These are phyloP conservation scores for Aricia agestis DNA, from an alignment of 1,140 invertebrate genomes.

Conservation along the genomic window DNA sequence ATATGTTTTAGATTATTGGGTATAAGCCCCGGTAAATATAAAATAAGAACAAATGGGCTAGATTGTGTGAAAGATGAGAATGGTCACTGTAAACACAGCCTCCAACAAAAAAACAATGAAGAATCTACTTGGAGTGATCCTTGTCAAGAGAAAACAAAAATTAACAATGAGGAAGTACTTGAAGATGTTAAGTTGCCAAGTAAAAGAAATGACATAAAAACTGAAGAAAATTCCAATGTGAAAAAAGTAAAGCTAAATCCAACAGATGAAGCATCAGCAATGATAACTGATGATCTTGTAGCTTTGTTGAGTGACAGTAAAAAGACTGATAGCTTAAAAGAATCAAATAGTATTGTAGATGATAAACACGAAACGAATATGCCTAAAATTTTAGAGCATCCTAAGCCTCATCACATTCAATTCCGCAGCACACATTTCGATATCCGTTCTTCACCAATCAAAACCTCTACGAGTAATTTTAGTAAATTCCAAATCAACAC, in stretches of 20 bases:
- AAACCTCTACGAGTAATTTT: constrained; percentile 56
- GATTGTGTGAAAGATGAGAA: constrained; percentile 59
- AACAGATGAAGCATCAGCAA: constrained; percentile 14
- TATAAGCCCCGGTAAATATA: constrained; percentile 59
- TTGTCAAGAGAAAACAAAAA: neutral
- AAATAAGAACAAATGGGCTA: constrained; percentile 54
- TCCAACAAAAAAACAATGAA: constrained; percentile 27
- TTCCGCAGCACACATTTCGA: constrained; percentile 67
- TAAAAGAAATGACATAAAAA: constrained; percentile 39
- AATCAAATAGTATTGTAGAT: constrained; percentile 26
- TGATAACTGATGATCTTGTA: constrained; percentile 36
- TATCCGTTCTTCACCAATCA: constrained; percentile 68
- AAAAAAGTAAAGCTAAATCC: constrained; percentile 39
- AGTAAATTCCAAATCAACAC: constrained; percentile 64
- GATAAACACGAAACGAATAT: constrained; percentile 21
- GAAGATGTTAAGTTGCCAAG: constrained; percentile 44
- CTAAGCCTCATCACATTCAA: constrained; percentile 42
- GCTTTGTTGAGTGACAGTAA: constrained; percentile 35
- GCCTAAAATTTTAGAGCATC: constrained; percentile 16
- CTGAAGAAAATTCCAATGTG: constrained; percentile 28
- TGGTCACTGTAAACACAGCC: constrained; percentile 57
- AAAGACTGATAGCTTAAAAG: constrained; percentile 25
- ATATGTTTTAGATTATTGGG: constrained; percentile 54
- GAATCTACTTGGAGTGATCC: constrained; percentile 24
- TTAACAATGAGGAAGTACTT: constrained; percentile 35